phyloP scores from a whole-genome alignment of 2,113 vertebrate species.

The Brachionichthys hirsutus region DNA sequence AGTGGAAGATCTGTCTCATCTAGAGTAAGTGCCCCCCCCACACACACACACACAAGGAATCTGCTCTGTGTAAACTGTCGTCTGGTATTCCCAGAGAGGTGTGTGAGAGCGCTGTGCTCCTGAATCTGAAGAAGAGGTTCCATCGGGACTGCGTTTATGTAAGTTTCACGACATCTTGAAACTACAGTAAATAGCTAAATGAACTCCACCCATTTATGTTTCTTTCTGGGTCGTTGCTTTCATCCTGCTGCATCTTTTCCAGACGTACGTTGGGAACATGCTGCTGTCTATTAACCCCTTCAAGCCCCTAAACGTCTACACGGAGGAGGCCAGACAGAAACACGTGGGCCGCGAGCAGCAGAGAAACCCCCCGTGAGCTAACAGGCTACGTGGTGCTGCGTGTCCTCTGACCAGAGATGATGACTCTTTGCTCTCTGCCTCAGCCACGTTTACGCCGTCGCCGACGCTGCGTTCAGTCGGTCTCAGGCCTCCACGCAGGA shows the following conservation, averaged over 20 bases:
- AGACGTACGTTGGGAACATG: conserved; percentile 90
- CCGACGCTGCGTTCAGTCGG: conserved; percentile 78
- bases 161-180: conserved; percentile 45
- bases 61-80: neutral
- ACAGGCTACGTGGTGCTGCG: neutral
- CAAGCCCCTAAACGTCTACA: conserved; percentile 80
- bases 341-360: conserved; percentile 78
- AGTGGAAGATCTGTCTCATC: conserved; percentile 83
- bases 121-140: conserved; percentile 93
- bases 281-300: conserved; percentile 88
- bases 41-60: neutral
- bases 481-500: conserved; percentile 79
- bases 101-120: conserved; percentile 86
- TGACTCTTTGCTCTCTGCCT: conserved; percentile 27
- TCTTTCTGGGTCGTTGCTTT: too few relatives aligned
- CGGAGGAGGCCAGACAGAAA: conserved; percentile 76
- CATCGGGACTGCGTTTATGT: conserved; percentile 87
- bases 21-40: conserved; percentile 78
- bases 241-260: neutral
- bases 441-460: conserved; percentile 88
- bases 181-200: too few relatives aligned
- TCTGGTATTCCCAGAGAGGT: conserved; percentile 79
- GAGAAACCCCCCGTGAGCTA: conserved; percentile 82
- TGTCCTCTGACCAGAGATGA: neutral
- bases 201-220: too few relatives aligned